Conservation (phyloP, 2,797 vertebrate genomes). For the Phalloptychus januarius region DNA sequence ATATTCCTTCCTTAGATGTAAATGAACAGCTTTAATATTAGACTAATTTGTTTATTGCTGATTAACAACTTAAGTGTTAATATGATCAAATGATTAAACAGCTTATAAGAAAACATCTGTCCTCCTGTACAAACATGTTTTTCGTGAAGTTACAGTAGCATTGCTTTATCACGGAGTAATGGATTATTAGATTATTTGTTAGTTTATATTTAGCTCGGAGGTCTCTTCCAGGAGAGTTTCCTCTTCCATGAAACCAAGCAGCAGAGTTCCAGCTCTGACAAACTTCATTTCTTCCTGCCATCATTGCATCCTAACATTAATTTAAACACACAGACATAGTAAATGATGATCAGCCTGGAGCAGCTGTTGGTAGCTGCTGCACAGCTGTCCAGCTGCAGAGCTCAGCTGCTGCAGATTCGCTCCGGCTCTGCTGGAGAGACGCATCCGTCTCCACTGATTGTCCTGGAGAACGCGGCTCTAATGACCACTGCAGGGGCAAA, state of each 20-base stretch:
- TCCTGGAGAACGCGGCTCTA: constrained; percentile 25
- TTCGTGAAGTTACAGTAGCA: neutral
- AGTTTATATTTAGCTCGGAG: neutral
- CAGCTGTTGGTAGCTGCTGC: constrained; percentile 25
- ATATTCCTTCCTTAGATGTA: neutral
- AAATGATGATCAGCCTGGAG: constrained; percentile 26
- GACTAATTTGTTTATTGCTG: neutral
- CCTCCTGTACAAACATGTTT: neutral
- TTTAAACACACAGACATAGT: neutral
- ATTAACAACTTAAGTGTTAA: neutral
- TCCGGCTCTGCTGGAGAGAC: constrained; percentile 20
- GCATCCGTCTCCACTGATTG: constrained; percentile 23
- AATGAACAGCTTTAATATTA: neutral
- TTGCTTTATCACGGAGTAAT: neutral
- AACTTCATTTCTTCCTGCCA: neutral
- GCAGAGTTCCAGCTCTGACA: neutral
- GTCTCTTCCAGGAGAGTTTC: neutral
- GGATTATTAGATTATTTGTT: neutral
- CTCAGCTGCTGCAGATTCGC: constrained; percentile 22
- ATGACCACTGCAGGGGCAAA: constrained; percentile 36
- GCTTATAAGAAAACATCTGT: neutral
- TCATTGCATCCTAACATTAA: neutral
- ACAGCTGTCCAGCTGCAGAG: constrained; percentile 24
- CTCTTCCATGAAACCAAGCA: neutral
- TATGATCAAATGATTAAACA: neutral